Evolutionary conservation across 2,797 vertebrate species (phyloP).

Genomic region (Poeciliopsis paucimaculata): DNA sequence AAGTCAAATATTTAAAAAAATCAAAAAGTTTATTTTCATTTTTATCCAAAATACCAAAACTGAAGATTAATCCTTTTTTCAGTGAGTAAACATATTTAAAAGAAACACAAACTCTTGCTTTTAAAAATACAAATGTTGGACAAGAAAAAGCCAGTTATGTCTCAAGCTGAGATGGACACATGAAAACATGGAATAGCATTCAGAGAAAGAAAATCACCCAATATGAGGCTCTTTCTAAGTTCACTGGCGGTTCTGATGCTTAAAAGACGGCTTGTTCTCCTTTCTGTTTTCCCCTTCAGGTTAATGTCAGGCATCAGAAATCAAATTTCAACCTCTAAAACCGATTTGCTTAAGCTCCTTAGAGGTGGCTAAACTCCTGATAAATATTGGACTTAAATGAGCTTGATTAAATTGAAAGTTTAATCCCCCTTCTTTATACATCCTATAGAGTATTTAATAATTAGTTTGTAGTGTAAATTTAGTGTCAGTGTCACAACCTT

Average conservation of each 20-base stretch:
- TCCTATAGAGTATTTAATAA: too few relatives aligned
- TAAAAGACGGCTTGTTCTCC: background rate
- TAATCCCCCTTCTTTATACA: background rate
- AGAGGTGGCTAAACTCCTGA: background rate
- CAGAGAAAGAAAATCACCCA: background rate
- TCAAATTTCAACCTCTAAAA: background rate
- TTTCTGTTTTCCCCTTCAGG: background rate
- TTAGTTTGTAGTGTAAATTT: background rate
- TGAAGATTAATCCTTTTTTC: background rate
- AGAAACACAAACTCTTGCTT: background rate
- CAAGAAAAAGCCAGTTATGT: background rate
- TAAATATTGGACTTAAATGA: background rate
- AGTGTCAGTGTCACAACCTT: background rate
- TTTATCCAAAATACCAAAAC: background rate
- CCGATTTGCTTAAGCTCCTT: background rate
- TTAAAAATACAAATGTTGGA: background rate
- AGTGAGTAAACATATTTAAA: background rate
- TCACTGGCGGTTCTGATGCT: background rate
- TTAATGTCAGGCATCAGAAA: background rate
- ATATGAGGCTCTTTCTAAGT: background rate
- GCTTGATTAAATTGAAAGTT: background rate
- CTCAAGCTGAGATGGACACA: background rate
- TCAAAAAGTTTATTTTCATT: background rate
- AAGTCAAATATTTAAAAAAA: background rate
- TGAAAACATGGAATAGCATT: background rate